phyloP scores from a whole-genome alignment of 2,888 invertebrate genomes.

The Minunthozetes semirufus region DNA sequence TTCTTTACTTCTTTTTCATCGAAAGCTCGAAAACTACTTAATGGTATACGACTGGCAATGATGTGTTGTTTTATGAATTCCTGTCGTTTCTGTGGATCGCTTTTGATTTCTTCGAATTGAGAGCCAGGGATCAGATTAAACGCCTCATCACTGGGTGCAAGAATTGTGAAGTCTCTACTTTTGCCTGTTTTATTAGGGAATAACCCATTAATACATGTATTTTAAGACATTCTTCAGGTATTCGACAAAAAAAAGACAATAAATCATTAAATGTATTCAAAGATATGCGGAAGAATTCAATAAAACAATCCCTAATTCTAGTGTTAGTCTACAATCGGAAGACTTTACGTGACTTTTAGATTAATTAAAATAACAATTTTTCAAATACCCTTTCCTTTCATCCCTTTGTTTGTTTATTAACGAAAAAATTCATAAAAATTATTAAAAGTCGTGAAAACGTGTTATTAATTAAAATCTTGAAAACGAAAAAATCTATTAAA shows the following conservation, averaged over 20 bases:
- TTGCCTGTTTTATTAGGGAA: neutral
- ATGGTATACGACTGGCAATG: slow-evolving; percentile 31
- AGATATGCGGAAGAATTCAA: neutral
- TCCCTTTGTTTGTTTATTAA: neutral
- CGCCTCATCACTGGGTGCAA: slow-evolving; percentile 40
- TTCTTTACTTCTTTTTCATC: neutral
- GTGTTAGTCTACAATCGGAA: neutral
- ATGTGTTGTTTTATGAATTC: slow-evolving; percentile 40
- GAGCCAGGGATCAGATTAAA: slow-evolving; percentile 39
- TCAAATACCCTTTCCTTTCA: neutral
- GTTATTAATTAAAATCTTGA: neutral
- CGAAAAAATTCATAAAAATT: neutral
- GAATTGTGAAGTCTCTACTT: slow-evolving; percentile 36
- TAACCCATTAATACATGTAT: no score
- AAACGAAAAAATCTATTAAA: neutral
- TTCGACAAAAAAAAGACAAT: neutral
- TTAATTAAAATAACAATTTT: neutral
- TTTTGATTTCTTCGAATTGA: slow-evolving; percentile 38
- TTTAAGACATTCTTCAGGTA: neutral
- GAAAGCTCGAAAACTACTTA: slow-evolving; percentile 4
- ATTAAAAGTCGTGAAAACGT: neutral
- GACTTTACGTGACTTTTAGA: neutral
- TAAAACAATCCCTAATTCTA: neutral
- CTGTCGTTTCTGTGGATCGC: slow-evolving; percentile 34
- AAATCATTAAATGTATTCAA: neutral